Evolutionary conservation across 2,113 vertebrate species (phyloP), one percentile per base, ranked within the genome.

Genomic region (Laterallus jamaicensis): DNA sequence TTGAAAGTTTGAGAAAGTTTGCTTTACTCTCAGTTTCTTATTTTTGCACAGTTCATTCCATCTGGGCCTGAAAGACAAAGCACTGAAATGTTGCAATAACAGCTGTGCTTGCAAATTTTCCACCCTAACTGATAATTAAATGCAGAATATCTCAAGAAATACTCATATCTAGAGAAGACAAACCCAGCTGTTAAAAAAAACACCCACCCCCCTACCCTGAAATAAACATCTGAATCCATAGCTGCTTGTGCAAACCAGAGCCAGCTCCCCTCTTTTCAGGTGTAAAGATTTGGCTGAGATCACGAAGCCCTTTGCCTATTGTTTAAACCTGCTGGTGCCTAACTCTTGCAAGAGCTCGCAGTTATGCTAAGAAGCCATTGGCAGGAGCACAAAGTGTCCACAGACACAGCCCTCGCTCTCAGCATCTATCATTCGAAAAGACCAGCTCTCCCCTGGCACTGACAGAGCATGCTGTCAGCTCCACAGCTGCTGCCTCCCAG

Each of bases 311-410:
- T 69, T 96, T 78, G 76, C 69, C 95, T 91, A 74, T 95, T 95
- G 90, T 96, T 93, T 96, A 89, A 96, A 97, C 82, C 90, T 90
- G 78, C 88, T 91, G 95, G 95, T 93, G 88, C 95, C 88, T 93
- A 70, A 93, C 85, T 95, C 92, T 68, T 63, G 50, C 49, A 42
- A 90, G 78, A 95, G 40, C 83, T 37, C 11, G 2, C 76, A 74
- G 82, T 24, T 91, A 88, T 54, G 52, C 59, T 92, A 82, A 92
- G 90, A 90, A 96, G 95, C 92, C 96, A 21, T 87, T 97, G 82
- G 68, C 76, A 95, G 94, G 83, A 83, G 82, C 86, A 67, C 60
- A 37, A 82, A 73, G 92, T 74, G 93, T 93, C 91, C 25, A 25
- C 60, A 95, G 81, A 88, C 92, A 85, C 7, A 62, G 89, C 92